Evolutionary conservation across 2,113 vertebrate genomes (phyloP).

Genomic region (Calidris pugnax): DNA sequence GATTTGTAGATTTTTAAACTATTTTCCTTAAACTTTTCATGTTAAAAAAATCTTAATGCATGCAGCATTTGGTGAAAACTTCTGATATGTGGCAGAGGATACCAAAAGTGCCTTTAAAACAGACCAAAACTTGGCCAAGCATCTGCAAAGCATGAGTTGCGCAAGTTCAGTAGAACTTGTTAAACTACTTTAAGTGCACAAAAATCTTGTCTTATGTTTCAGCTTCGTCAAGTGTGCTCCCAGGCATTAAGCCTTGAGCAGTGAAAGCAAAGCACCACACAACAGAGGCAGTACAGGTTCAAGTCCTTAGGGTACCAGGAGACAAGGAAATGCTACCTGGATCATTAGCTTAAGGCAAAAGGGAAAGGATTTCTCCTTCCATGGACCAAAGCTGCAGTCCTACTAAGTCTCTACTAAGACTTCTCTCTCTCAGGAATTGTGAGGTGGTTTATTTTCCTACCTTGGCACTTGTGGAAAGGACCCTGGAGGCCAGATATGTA

Average conservation of each 20-base stretch:
- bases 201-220: not conserved
- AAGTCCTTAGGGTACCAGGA: not conserved
- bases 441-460: not conserved
- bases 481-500: not conserved
- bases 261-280: not conserved
- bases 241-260: not conserved
- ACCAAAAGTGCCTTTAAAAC: not conserved
- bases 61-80: not conserved
- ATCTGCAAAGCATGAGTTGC: not conserved
- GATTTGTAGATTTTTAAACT: not conserved
- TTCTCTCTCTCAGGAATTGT: not conserved
- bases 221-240: not conserved
- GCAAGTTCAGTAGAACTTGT: not conserved
- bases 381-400: not conserved
- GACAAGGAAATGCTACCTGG: not conserved
- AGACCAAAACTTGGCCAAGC: not conserved
- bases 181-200: not conserved
- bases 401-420: not conserved
- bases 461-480: not conserved
- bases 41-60: not conserved
- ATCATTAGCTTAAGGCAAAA: not conserved
- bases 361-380: not conserved
- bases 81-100: not conserved
- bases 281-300: not conserved
- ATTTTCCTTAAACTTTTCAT: not conserved